Evolutionary conservation across 2,113 vertebrate species (phyloP).

Genomic region (Phyllostomus hastatus): DNA sequence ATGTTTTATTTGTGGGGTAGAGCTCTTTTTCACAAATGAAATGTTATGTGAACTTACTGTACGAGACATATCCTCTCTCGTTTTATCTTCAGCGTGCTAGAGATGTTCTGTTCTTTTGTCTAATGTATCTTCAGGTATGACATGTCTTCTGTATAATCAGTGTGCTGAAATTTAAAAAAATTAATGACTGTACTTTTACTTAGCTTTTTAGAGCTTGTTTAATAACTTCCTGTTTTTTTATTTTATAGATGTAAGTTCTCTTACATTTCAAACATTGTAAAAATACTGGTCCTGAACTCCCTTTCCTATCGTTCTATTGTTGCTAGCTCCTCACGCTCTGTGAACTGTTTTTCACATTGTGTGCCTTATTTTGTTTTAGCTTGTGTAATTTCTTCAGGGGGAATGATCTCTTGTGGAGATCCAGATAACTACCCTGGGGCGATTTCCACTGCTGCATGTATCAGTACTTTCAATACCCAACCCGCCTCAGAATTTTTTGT

Average conservation of each 20-base stretch:
- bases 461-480: neutral
- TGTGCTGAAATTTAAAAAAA: neutral
- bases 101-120: neutral
- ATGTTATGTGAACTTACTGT: neutral
- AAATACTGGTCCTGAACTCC: neutral
- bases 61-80: too few species aligned
- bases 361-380: neutral
- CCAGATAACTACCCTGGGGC: neutral
- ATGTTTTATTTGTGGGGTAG: neutral
- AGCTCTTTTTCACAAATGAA: neutral
- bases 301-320: neutral
- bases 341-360: neutral
- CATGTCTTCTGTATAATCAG: neutral
- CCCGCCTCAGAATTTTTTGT: neutral
- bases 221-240: neutral
- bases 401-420: neutral
- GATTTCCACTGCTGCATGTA: neutral
- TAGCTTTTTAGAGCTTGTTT: neutral
- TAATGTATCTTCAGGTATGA: neutral
- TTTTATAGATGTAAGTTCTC: neutral
- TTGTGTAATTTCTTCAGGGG: neutral
- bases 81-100: neutral
- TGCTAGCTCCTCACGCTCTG: neutral
- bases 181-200: neutral
- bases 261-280: neutral